Evolutionary conservation across 2,888 invertebrate species (phyloP).

Genomic region (Mantis religiosa): DNA sequence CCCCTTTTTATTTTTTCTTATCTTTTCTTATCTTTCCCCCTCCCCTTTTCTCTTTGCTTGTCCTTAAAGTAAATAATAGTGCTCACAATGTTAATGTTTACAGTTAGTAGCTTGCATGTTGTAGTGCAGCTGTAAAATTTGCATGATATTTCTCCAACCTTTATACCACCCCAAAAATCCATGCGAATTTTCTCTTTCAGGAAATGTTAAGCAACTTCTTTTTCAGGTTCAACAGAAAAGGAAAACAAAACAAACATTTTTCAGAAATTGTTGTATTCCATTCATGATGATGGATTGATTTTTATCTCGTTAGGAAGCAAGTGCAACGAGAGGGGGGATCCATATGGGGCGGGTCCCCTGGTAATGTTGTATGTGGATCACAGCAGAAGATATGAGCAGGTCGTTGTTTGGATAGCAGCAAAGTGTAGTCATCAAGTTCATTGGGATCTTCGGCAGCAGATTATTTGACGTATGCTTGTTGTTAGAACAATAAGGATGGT

Average conservation of each 20-base stretch:
- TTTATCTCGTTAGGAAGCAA: conserved; percentile 31
- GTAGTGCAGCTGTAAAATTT: neutral
- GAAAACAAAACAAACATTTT: neutral
- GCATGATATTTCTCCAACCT: neutral
- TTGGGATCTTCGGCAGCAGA: neutral
- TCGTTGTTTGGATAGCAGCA: neutral
- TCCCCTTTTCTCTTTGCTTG: too few relatives aligned
- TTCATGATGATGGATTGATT: conserved; percentile 25
- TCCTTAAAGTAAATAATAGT: neutral
- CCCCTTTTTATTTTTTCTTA: too few relatives aligned
- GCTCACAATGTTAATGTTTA: neutral
- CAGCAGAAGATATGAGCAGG: neutral
- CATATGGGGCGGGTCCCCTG: neutral
- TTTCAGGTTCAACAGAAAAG: conserved; percentile 29
- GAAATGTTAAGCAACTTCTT: conserved; percentile 30
- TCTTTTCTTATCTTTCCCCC: too few relatives aligned
- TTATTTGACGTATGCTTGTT: neutral
- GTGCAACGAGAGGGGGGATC: conserved; percentile 32
- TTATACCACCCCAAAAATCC: neutral
- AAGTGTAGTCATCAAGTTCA: neutral
- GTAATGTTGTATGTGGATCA: neutral
- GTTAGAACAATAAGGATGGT: neutral
- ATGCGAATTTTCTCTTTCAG: conserved; percentile 20
- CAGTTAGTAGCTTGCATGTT: neutral
- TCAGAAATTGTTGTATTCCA: conserved; percentile 3